phyloP scores from a whole-genome alignment of 2,797 vertebrate genomes.

The Apodemus agrarius region DNA sequence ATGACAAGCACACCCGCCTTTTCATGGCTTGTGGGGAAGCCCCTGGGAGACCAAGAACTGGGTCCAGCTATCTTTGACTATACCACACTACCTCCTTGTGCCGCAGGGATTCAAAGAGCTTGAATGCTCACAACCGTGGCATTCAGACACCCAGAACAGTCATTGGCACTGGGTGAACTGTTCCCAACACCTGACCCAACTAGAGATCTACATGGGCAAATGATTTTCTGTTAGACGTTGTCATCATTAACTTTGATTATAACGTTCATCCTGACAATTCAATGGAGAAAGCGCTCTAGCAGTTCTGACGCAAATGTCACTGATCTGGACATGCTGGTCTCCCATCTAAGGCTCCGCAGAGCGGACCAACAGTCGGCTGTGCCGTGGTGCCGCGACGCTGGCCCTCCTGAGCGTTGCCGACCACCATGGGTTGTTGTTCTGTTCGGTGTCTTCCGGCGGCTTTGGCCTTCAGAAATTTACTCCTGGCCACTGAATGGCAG shows the following conservation, averaged over 20 bases:
- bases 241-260: constrained; percentile 64
- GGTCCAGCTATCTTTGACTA: not conserved
- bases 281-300: constrained; percentile 4
- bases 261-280: not conserved
- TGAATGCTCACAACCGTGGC: not conserved
- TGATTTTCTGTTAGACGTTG: constrained; percentile 48
- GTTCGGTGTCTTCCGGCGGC: constrained; percentile 21
- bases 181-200: not conserved
- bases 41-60: not conserved
- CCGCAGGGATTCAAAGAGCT: not conserved
- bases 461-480: constrained; percentile 58
- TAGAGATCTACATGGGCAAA: not conserved
- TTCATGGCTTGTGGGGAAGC: not conserved
- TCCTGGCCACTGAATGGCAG: constrained; percentile 52
- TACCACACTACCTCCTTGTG: not conserved
- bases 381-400: accelerated
- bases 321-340: not conserved
- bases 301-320: constrained; percentile 33
- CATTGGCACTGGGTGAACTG: not conserved
- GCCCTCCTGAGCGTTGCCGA: not conserved
- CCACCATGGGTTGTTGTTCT: not conserved
- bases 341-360: constrained; percentile 22
- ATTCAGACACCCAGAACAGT: not conserved
- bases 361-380: not conserved
- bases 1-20: not conserved